Percentiles rank a stretch among this genome's conserved stretches.
Evolutionary conservation across 2,797 vertebrate species (phyloP).

Genomic region (Brotula barbata): DNA sequence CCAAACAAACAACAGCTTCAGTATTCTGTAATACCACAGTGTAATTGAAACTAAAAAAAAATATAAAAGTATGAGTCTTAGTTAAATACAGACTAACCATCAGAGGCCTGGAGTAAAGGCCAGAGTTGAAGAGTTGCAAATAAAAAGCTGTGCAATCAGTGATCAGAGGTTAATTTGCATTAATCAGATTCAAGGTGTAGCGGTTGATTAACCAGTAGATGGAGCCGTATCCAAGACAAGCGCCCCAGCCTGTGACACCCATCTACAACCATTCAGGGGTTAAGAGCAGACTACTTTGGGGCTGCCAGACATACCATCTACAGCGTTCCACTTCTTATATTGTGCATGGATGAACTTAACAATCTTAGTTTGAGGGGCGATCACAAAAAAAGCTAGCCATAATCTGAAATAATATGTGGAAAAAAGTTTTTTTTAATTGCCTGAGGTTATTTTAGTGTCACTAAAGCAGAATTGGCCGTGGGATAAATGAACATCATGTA

Average conservation of each 20-base stretch:
- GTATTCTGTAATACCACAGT: constrained; percentile 1
- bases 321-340: constrained; percentile 21
- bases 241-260: constrained; percentile 11
- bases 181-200: constrained; percentile 57
- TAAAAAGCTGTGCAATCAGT: constrained; percentile 17
- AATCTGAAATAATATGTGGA: constrained; percentile 9
- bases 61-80: constrained; percentile 3
- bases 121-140: constrained; percentile 2
- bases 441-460: constrained; percentile 1
- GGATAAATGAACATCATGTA: constrained; percentile 1
- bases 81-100: constrained; percentile 26
- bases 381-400: constrained; percentile 10
- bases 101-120: constrained; percentile 14
- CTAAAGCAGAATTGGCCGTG: background rate
- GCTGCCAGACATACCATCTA: constrained; percentile 45
- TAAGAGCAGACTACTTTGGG: constrained; percentile 44
- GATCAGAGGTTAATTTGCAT: constrained; percentile 56
- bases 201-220: constrained; percentile 80
- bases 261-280: constrained; percentile 43
- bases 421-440: background rate
- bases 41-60: constrained; percentile 25
- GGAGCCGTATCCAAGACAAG: constrained; percentile 73
- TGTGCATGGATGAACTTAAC: constrained; percentile 15
- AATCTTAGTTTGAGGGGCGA: constrained; percentile 8
- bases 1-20: constrained; percentile 27